Conservation (phyloP, 1,140 invertebrate genomes). For the Platorchestia sp. region DNA sequence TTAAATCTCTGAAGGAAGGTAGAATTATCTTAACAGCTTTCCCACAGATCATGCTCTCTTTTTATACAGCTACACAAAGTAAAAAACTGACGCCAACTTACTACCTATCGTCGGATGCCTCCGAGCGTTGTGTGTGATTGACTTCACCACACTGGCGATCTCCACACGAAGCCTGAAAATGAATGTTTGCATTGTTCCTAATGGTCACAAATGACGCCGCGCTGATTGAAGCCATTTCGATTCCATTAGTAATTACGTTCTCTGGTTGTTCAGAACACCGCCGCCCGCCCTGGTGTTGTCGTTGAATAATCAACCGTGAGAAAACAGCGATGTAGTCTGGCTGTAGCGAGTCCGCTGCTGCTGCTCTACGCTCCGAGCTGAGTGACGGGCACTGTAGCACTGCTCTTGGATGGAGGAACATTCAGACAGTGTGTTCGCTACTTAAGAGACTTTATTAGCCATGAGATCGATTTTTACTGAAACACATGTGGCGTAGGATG, state of each 20-base stretch:
- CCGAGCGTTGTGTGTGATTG: not conserved
- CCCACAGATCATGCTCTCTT: not conserved
- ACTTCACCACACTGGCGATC: not conserved
- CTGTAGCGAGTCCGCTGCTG: not conserved
- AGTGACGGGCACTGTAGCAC: not conserved
- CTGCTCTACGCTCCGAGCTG: not conserved
- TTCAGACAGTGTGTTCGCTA: too few species aligned
- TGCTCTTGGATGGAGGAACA: too few species aligned
- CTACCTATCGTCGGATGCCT: not conserved
- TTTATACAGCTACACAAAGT: not conserved
- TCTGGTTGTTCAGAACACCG: not conserved
- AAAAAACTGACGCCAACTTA: not conserved
- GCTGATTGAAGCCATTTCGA: not conserved
- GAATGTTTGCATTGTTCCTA: not conserved
- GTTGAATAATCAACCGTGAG: slow-evolving; percentile 7
- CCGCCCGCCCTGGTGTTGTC: not conserved
- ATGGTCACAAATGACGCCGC: not conserved
- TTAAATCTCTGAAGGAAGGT: not conserved
- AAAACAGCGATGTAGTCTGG: not conserved
- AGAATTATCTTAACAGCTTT: not conserved
- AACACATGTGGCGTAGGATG: too few species aligned
- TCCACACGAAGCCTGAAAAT: not conserved
- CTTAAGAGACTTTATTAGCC: too few species aligned
- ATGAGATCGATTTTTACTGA: too few species aligned
- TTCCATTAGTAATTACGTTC: not conserved